Percentiles rank a stretch among this genome's conserved stretches.
These are phyloP conservation scores for Phymanthus crucifer DNA, from an alignment of 92 coral and sea anemone species.

Conservation along the genomic window DNA sequence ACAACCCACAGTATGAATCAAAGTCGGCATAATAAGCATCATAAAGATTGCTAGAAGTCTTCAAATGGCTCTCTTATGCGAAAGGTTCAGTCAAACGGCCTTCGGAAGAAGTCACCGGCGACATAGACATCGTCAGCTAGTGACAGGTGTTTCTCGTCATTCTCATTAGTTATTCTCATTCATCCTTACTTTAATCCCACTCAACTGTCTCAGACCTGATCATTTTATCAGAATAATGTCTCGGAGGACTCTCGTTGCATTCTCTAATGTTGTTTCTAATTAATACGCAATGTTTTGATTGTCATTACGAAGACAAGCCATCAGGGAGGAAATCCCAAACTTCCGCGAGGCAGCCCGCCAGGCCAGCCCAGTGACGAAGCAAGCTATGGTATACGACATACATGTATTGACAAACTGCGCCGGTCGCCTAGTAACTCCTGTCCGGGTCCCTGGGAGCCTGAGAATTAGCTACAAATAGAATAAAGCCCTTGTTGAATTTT, in stretches of 20 bases:
- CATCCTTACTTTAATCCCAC: background rate
- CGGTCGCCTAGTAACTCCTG: background rate
- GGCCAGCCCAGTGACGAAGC: background rate
- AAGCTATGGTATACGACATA: too few species aligned
- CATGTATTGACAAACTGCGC: background rate
- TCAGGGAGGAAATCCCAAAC: background rate
- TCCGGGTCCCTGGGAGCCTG: background rate
- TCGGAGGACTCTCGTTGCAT: background rate
- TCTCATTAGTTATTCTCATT: background rate
- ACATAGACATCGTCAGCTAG: too few species aligned
- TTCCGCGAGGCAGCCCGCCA: background rate
- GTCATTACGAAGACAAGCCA: background rate
- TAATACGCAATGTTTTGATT: background rate
- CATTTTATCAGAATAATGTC: background rate
- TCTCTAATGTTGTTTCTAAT: background rate
- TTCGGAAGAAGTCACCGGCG: background rate
- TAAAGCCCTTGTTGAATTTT: background rate
- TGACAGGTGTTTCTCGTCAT: background rate
- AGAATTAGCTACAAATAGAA: background rate
- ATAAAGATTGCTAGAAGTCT: too few species aligned
- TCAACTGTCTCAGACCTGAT: background rate
- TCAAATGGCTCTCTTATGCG: background rate
- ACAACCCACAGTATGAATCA: too few species aligned
- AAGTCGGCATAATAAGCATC: too few species aligned
- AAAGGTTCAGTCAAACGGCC: background rate